Conservation (phyloP, 2,888 invertebrate species). For the Leptarthrus brevirostris region DNA sequence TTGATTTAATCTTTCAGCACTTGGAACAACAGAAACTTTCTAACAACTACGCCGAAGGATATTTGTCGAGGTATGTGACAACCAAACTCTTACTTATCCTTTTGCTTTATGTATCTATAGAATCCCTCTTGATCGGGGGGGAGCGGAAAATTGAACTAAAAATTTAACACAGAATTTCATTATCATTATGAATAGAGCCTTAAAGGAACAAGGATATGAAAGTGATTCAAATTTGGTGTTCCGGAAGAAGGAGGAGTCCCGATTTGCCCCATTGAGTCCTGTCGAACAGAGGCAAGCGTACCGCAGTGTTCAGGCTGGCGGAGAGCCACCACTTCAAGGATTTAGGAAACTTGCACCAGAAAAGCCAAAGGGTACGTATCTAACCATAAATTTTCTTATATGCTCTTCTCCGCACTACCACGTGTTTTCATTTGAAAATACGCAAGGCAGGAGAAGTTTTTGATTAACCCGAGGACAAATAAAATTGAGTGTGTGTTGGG, state of each 20-base stretch:
- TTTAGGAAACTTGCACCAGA: slow-evolving; percentile 91
- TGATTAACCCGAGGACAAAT: slow-evolving; percentile 32
- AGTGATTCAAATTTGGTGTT: slow-evolving; percentile 91
- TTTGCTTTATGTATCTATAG: background rate
- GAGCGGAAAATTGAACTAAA: background rate
- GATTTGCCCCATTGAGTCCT: slow-evolving; percentile 77
- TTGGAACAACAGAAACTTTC: slow-evolving; percentile 79
- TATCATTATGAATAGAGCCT: slow-evolving; percentile 70
- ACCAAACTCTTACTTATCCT: slow-evolving; percentile 1
- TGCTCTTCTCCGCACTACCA: background rate
- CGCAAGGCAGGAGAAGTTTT: slow-evolving; percentile 12
- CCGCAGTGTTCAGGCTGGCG: slow-evolving; percentile 90
- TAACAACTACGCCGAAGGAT: slow-evolving; percentile 76
- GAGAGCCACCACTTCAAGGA: slow-evolving; percentile 93
- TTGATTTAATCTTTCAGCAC: slow-evolving; percentile 69
- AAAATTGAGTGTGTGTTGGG: slow-evolving; percentile 26
- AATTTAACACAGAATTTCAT: slow-evolving; percentile 33
- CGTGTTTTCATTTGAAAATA: background rate
- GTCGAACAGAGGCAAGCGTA: slow-evolving; percentile 88
- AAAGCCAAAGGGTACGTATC: slow-evolving; percentile 76
- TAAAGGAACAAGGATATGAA: slow-evolving; percentile 91
- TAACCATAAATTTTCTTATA: slow-evolving; percentile 30
- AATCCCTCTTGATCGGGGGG: background rate
- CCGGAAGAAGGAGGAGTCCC: slow-evolving; percentile 77
- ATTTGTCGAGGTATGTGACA: slow-evolving; percentile 78